Base-by-base conservation (phyloP, 37 sponge, comb jelly and placozoan genomes). In the Aphrocallistes beatrix region DNA sequence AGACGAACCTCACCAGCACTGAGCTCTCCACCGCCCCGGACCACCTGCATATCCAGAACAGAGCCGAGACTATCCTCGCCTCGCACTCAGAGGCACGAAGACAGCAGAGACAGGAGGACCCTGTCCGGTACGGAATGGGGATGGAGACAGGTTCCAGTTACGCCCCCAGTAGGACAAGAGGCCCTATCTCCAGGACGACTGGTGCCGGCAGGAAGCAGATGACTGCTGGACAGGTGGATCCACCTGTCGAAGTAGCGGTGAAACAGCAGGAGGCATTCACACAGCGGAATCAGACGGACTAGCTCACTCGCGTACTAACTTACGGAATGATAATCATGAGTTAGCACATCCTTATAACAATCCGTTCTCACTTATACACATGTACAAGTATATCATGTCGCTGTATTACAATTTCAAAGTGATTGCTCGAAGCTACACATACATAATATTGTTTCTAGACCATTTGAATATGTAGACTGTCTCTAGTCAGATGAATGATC, bases 61-160 rank as follows among this genome's bases (percentile, higher is more conserved):
- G 34, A 60, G 75, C 75, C 34, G 75, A 60, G 75, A 60, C 75
- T 19, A 60, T 60, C 25, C 75, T 60, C 25, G 75, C 75, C 3
- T 25, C 17, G 6, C 75, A 60, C 34, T 19, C 75, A 13, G 75
- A 60, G 21, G 3, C 75, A 13, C 25, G 75, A 13, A 3, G 75
- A 60, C 75, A 60, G 34, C 75, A 60, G 75, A 60, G 34, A 60
- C 75, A 60, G 34, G 75, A 60, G 34, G 75, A 60, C 21, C 75
- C 75, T 3, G 34, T 60, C 17, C 10, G 75, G 34, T 60, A 60
- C 34, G 75, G 75, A 6, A 30, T 60, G 34, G 21, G 32, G 10
- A 13, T 28, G 6, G n/a, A 6, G 6, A 13, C 32, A 6, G 75
- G 32, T 3, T 60, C 75, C n/a, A 13, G 6, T 13, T 13, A 16